A percentile compares a stretch with the other conserved stretches of the same genome.
Evolutionary conservation across 2,113 vertebrate species (phyloP).

Genomic region (Oryzias celebensis): DNA sequence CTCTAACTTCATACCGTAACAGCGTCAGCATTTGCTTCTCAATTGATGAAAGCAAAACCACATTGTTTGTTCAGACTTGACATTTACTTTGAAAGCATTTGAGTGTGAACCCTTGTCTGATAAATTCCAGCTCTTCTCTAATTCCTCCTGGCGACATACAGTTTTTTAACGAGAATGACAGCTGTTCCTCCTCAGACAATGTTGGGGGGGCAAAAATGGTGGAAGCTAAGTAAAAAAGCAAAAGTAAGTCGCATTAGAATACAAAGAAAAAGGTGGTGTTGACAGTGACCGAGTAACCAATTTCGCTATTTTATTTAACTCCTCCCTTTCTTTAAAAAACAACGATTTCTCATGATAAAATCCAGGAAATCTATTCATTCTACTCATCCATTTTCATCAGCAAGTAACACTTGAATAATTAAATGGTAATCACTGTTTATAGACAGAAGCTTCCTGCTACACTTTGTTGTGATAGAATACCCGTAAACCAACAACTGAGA

Average conservation of each 20-base stretch:
- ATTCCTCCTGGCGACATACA: conserved; percentile 62
- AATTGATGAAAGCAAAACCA: conserved; percentile 63
- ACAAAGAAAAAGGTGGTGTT: not conserved
- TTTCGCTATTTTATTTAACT: conserved; percentile 22
- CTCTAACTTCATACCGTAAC: conserved; percentile 59
- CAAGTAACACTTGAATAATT: conserved; percentile 23
- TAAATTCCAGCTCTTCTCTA: conserved; percentile 61
- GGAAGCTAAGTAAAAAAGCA: conserved; percentile 23
- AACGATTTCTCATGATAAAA: conserved; percentile 34
- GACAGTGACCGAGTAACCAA: conserved; percentile 12
- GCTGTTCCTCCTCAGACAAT: conserved; percentile 9
- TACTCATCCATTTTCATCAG: conserved; percentile 20
- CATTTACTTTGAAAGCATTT: conserved; percentile 69
- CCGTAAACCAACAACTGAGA: conserved; percentile 9
- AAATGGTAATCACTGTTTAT: conserved; percentile 21
- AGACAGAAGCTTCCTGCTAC: conserved; percentile 12
- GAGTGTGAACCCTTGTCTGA: conserved; percentile 64
- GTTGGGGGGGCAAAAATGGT: conserved; percentile 3
- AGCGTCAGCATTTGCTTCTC: conserved; percentile 66
- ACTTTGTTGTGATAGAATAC: conserved; percentile 12
- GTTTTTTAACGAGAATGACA: conserved; percentile 61
- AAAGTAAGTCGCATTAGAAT: conserved; percentile 33
- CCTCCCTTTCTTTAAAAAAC: not conserved
- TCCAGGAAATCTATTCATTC: conserved; percentile 13
- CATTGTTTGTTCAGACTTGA: conserved; percentile 71